Evolutionary conservation across 2,113 vertebrate species (phyloP).

Genomic region (Xiphophorus couchianus): DNA sequence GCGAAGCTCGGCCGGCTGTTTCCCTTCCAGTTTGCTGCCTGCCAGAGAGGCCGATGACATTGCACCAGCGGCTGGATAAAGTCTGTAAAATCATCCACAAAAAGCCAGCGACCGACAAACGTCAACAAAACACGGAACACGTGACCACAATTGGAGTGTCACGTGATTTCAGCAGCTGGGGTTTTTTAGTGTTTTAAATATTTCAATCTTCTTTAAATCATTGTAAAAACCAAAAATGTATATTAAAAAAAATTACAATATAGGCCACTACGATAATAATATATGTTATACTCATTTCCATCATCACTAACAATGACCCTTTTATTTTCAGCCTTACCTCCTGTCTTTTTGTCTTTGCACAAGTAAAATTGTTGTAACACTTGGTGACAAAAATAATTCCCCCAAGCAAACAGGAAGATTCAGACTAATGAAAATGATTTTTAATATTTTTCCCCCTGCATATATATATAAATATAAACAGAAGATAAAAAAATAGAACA

Average conservation of each 20-base stretch:
- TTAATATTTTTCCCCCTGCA: background rate
- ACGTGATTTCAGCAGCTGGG: slow-evolving; percentile 18
- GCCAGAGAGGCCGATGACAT: slow-evolving; percentile 69
- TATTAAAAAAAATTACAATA: too few species aligned
- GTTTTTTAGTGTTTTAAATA: too few species aligned
- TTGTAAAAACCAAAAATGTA: too few species aligned
- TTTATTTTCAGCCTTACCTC: background rate
- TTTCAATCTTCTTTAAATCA: too few species aligned
- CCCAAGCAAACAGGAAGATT: background rate
- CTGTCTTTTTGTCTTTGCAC: background rate
- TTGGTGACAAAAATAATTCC: background rate
- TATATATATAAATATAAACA: too few species aligned
- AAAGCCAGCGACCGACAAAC: slow-evolving; percentile 50
- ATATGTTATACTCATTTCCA: too few species aligned
- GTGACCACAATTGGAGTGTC: background rate
- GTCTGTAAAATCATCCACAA: slow-evolving; percentile 38
- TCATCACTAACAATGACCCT: background rate
- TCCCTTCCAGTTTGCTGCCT: slow-evolving; percentile 16
- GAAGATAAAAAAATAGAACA: background rate
- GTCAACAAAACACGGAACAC: slow-evolving; percentile 79
- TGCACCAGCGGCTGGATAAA: slow-evolving; percentile 58
- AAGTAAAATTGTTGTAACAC: background rate
- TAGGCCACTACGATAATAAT: too few species aligned
- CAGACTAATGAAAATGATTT: too few species aligned
- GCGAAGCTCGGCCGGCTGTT: background rate